Conservation (phyloP, 2,888 invertebrate genomes). For the Scotopteryx bipunctaria region DNA sequence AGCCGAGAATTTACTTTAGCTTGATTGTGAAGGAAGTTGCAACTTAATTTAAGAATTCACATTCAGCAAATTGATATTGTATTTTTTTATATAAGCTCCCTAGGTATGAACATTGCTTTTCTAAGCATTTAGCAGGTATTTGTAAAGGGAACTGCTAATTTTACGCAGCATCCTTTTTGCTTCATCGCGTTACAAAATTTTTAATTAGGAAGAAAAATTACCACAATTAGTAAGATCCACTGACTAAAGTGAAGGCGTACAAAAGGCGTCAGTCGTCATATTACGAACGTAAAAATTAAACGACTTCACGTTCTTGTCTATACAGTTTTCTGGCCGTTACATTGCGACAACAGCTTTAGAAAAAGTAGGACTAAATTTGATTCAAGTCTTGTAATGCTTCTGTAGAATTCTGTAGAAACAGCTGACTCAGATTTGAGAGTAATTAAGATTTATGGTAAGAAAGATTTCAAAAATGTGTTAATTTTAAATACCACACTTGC, state of each 20-base stretch:
- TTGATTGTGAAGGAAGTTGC: not conserved
- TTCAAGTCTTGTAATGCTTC: conserved; percentile 44
- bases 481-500: too few species aligned
- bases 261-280: not conserved
- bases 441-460: conserved; percentile 12
- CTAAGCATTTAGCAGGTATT: not conserved
- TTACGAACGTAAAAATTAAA: too few species aligned
- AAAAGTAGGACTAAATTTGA: conserved; percentile 16
- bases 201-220: conserved; percentile 61
- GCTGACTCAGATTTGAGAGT: conserved; percentile 15
- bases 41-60: not conserved
- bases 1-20: not conserved
- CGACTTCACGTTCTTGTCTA: not conserved
- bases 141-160: conserved; percentile 3
- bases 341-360: not conserved
- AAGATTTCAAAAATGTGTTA: too few species aligned
- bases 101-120: not conserved
- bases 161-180: conserved; percentile 31
- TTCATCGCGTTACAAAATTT: conserved; percentile 50
- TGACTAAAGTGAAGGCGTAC: conserved; percentile 21
- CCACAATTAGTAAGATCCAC: conserved; percentile 54
- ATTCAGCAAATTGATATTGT: not conserved
- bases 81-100: too few species aligned
- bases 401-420: conserved; percentile 35
- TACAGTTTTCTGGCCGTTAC: not conserved